A percentile compares a stretch with the other conserved stretches of the same genome.
Conservation (phyloP, 2,888 invertebrate genomes). For the Sinopyrophorus schimmeli region DNA sequence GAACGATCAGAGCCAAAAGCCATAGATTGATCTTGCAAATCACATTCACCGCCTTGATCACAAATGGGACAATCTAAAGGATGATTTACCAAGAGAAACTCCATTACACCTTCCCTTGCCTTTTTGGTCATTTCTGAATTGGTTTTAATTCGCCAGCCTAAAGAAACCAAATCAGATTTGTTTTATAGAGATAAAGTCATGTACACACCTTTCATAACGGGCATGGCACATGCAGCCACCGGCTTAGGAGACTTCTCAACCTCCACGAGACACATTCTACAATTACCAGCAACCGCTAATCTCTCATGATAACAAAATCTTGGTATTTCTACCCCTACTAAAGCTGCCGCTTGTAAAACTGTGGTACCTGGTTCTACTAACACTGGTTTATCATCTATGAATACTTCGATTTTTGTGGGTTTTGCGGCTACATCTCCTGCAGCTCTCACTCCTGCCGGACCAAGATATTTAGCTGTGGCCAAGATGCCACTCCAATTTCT, state of each 20-base stretch:
- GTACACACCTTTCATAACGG: slow-evolving; percentile 93
- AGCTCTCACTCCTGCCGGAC: slow-evolving; percentile 38
- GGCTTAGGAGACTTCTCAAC: slow-evolving; percentile 98
- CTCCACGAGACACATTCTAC: slow-evolving; percentile 99
- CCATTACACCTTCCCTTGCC: slow-evolving; percentile 92
- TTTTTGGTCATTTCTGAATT: slow-evolving; percentile 83
- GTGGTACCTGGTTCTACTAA: slow-evolving; percentile 95
- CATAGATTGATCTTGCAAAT: slow-evolving; percentile 98
- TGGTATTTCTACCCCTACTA: slow-evolving; percentile 96
- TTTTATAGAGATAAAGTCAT: too few relatives aligned
- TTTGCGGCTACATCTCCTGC: slow-evolving; percentile 46
- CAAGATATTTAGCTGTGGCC: slow-evolving; percentile 46
- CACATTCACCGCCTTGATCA: slow-evolving; percentile 96
- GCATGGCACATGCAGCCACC: slow-evolving; percentile 99
- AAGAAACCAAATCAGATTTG: too few relatives aligned
- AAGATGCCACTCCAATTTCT: slow-evolving; percentile 62
- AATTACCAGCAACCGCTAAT: slow-evolving; percentile 97
- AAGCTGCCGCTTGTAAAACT: slow-evolving; percentile 92
- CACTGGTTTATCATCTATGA: slow-evolving; percentile 95
- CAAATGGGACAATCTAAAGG: slow-evolving; percentile 99
- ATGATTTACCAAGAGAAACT: slow-evolving; percentile 97
- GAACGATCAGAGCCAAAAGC: slow-evolving; percentile 95
- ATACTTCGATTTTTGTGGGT: slow-evolving; percentile 85
- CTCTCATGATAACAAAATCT: slow-evolving; percentile 99
- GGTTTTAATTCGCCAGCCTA: slow-evolving; percentile 94